These are phyloP conservation scores for Drosophila gunungcola DNA, from an alignment of 1,140 invertebrate genomes.

Conservation along the genomic window DNA sequence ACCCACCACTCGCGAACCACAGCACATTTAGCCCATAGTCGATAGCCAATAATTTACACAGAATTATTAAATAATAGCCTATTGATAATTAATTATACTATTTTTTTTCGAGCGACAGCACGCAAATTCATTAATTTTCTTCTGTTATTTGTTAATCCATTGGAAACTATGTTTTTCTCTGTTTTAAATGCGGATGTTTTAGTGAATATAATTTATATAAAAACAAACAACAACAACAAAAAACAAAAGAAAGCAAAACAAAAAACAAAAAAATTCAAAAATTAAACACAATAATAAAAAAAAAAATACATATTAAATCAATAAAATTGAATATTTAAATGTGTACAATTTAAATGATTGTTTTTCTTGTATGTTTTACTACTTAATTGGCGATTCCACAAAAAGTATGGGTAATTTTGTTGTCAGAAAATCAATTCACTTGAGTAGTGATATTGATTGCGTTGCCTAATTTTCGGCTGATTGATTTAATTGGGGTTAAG, in stretches of 20 bases:
- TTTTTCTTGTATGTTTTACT: background rate
- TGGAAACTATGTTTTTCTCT: slow-evolving; percentile 66
- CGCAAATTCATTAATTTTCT: slow-evolving; percentile 33
- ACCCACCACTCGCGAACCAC: background rate
- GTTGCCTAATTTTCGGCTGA: slow-evolving; percentile 15
- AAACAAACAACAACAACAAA: slow-evolving; percentile 4
- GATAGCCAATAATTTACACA: slow-evolving; percentile 60
- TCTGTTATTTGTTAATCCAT: slow-evolving; percentile 65
- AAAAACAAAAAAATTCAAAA: slow-evolving; percentile 22
- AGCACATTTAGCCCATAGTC: slow-evolving; percentile 56
- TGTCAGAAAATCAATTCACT: slow-evolving; percentile 4
- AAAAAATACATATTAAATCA: slow-evolving; percentile 22
- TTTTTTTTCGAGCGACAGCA: slow-evolving; percentile 31
- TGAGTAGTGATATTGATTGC: background rate
- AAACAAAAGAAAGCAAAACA: slow-evolving; percentile 16
- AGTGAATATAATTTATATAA: slow-evolving; percentile 37
- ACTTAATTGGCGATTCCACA: background rate
- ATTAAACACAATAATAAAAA: slow-evolving; percentile 29
- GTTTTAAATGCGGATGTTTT: slow-evolving; percentile 32
- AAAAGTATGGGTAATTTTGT: slow-evolving; percentile 1
- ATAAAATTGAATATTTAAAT: slow-evolving; percentile 30
- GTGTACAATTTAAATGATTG: slow-evolving; percentile 29
- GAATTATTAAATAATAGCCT: slow-evolving; percentile 64
- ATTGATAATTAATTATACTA: slow-evolving; percentile 52
- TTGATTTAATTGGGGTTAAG: background rate